Evolutionary conservation across 2,113 vertebrate species (phyloP).

Genomic region (Cyphomyrus discorhynchus): DNA sequence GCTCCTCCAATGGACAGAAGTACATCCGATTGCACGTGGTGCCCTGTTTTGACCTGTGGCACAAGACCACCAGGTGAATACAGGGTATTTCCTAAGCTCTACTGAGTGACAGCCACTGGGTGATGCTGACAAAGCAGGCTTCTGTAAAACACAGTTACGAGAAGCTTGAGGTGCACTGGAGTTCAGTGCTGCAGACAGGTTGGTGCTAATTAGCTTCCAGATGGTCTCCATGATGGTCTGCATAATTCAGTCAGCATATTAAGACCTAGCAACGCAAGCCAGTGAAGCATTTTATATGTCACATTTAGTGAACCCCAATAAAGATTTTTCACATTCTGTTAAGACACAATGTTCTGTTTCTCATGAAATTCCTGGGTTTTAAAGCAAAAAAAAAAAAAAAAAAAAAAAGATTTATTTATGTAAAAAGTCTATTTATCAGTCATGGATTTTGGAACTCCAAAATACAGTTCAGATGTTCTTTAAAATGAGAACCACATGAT

Average conservation of each 20-base stretch:
- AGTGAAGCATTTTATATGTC: not conserved
- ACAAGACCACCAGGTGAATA: constrained; percentile 80
- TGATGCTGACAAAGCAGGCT: not conserved
- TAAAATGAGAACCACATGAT: not conserved
- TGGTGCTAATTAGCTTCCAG: not conserved
- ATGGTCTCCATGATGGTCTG: not conserved
- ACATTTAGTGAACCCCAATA: not conserved
- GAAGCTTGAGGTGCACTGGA: not conserved
- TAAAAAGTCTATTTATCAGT: not conserved
- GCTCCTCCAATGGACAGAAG: constrained; percentile 77
- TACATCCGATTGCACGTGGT: constrained; percentile 88
- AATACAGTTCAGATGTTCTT: constrained; percentile 9
- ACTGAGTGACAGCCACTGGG: not conserved
- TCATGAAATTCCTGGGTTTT: not conserved
- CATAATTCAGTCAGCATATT: constrained; percentile 41
- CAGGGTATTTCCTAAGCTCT: not conserved
- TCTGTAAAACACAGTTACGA: not conserved
- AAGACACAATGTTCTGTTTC: not conserved
- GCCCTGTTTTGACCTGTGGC: constrained; percentile 97
- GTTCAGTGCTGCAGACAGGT: not conserved
- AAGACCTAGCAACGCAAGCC: constrained; percentile 19
- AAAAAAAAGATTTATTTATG: not conserved
- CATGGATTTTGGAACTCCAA: not conserved
- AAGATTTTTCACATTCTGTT: not conserved
- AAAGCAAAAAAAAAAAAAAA: not conserved